Evolutionary conservation across 2,888 invertebrate genomes (phyloP).

Genomic region (Orgyia antiqua): DNA sequence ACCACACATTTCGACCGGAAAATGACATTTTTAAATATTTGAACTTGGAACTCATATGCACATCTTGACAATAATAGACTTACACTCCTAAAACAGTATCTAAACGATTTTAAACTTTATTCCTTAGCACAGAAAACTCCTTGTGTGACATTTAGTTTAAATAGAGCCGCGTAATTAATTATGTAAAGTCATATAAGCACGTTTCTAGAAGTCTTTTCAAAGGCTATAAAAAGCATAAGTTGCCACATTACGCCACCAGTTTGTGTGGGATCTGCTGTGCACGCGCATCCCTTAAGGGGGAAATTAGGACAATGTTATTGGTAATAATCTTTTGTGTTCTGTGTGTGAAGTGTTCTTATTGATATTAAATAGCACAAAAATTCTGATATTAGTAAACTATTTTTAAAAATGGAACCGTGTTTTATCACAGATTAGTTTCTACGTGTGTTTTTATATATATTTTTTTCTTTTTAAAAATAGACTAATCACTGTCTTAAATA

Average conservation of each 20-base stretch:
- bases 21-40: conserved; percentile 27
- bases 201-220: conserved; percentile 62
- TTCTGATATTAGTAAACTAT: too few species aligned
- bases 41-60: conserved; percentile 48
- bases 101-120: conserved; percentile 20
- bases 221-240: conserved; percentile 63
- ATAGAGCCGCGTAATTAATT: conserved; percentile 22
- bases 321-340: conserved; percentile 41
- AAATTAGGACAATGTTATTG: conserved; percentile 47
- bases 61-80: conserved; percentile 35
- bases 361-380: too few species aligned
- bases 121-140: neutral
- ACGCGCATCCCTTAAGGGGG: conserved; percentile 33
- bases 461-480: too few species aligned
- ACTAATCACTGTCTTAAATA: too few species aligned
- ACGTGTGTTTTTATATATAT: too few species aligned
- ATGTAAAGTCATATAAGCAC: conserved; percentile 42
- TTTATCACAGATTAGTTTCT: too few species aligned
- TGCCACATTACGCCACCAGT: conserved; percentile 46
- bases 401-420: too few species aligned
- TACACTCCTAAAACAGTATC: neutral
- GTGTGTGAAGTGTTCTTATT: conserved; percentile 28
- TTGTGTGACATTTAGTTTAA: neutral
- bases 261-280: conserved; percentile 43
- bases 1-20: too few species aligned